Evolutionary conservation across 1,140 invertebrate species (phyloP).

Genomic region (Drosophila mayri): DNA sequence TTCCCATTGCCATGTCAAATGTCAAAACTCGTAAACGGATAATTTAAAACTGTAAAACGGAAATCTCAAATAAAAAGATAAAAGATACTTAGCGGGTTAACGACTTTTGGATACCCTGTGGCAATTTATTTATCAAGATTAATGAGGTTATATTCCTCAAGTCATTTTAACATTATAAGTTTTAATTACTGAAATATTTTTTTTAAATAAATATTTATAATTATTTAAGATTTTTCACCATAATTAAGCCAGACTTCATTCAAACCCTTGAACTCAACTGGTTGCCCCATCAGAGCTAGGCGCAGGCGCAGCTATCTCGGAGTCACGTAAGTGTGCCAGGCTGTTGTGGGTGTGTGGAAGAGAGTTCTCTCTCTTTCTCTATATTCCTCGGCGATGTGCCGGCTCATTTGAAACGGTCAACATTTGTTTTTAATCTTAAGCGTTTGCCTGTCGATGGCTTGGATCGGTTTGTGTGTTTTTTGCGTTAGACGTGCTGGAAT

Average conservation of each 20-base stretch:
- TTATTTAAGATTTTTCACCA: background rate
- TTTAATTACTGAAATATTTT: too few species aligned
- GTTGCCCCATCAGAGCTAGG: constrained; percentile 10
- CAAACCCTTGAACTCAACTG: background rate
- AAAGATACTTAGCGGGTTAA: background rate
- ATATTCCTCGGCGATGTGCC: background rate
- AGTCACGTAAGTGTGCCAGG: constrained; percentile 74
- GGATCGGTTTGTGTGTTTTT: constrained; percentile 15
- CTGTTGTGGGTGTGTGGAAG: constrained; percentile 53
- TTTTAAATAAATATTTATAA: background rate
- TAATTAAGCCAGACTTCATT: too few species aligned
- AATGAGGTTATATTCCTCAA: background rate
- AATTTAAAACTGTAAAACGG: constrained; percentile 57
- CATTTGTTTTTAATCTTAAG: constrained; percentile 51
- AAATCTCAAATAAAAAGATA: constrained; percentile 70
- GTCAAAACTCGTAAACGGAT: constrained; percentile 43
- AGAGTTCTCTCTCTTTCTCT: constrained; percentile 16
- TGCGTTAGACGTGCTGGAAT: constrained; percentile 47
- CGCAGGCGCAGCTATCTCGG: constrained; percentile 53
- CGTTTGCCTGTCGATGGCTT: constrained; percentile 23
- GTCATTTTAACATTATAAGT: fast-evolving
- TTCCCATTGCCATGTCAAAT: constrained; percentile 73
- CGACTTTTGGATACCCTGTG: background rate
- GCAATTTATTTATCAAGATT: background rate
- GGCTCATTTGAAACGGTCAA: constrained; percentile 48